phyloP scores from a whole-genome alignment of 2,888 invertebrate genomes.

The Caenorhabditis sp. region DNA sequence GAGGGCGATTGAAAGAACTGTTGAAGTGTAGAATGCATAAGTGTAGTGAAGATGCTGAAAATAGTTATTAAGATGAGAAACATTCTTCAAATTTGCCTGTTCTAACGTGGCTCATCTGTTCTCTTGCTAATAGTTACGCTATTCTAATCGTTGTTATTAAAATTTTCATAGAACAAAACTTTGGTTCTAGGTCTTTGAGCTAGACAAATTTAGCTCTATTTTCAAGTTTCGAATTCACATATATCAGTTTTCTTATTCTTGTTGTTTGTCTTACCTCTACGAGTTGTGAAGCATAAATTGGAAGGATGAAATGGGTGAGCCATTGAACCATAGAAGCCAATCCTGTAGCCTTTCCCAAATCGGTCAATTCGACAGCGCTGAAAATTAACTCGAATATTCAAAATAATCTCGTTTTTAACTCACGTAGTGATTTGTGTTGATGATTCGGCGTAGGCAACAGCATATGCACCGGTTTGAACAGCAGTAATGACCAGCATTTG shows the following conservation, averaged over 20 bases:
- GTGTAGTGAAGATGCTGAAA: conserved; percentile 65
- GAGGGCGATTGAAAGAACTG: conserved; percentile 54
- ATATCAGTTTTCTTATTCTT: not conserved
- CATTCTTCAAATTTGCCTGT: too few species aligned
- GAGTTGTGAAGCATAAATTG: conserved; percentile 68
- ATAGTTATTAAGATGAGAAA: not conserved
- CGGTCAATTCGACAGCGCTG: conserved; percentile 67
- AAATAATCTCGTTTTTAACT: conserved; percentile 7
- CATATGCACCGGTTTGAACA: conserved; percentile 68
- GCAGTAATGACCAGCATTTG: conserved; percentile 68
- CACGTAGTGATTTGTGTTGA: conserved; percentile 69
- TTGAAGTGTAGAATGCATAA: conserved; percentile 70
- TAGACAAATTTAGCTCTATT: too few species aligned
- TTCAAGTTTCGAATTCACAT: too few species aligned
- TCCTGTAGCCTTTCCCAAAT: conserved; percentile 70
- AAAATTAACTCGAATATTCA: conserved; percentile 2
- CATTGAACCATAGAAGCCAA: conserved; percentile 69
- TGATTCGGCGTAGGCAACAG: conserved; percentile 70
- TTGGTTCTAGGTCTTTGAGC: too few species aligned
- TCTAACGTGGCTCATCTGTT: too few species aligned
- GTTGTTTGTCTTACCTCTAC: conserved; percentile 25
- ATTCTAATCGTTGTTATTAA: too few species aligned
- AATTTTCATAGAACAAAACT: too few species aligned
- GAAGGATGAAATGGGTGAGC: conserved; percentile 69
- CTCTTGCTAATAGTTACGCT: too few species aligned